A percentile compares a stretch with the other conserved stretches of the same genome.
Conservation (phyloP, 1,140 invertebrate species). For the Aethina tumida region DNA sequence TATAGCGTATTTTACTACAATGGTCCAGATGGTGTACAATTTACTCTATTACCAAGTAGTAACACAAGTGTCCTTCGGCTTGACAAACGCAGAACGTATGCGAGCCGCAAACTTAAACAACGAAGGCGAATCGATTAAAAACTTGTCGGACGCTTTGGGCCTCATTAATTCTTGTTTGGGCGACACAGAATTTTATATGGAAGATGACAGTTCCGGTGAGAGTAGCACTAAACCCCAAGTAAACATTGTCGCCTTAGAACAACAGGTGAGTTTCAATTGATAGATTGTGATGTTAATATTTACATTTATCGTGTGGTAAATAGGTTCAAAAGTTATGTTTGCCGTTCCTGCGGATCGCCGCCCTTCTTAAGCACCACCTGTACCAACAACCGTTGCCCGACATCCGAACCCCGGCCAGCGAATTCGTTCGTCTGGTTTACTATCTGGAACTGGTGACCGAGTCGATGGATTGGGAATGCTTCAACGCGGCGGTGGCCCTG, state of each 20-base stretch:
- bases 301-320: neutral
- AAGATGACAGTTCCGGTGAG: slow-evolving; percentile 29
- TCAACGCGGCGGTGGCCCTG: slow-evolving; percentile 54
- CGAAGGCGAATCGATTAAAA: slow-evolving; percentile 20
- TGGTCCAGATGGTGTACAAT: slow-evolving; percentile 81
- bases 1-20: slow-evolving; percentile 77
- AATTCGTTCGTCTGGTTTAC: slow-evolving; percentile 63
- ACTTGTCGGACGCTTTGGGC: slow-evolving; percentile 32
- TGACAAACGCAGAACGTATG: slow-evolving; percentile 44
- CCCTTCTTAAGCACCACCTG: slow-evolving; percentile 75
- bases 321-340: slow-evolving; percentile 69
- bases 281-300: neutral
- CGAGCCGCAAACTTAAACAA: slow-evolving; percentile 20
- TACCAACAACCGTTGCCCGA: slow-evolving; percentile 72
- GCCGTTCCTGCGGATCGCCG: slow-evolving; percentile 74
- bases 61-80: slow-evolving; percentile 55
- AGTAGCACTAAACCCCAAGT: slow-evolving; percentile 18
- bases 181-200: slow-evolving; percentile 42
- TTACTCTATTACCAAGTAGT: slow-evolving; percentile 82
- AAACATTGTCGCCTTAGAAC: slow-evolving; percentile 39
- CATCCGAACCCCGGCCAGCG: slow-evolving; percentile 48
- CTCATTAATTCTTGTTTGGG: slow-evolving; percentile 41
- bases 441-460: slow-evolving; percentile 64
- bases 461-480: slow-evolving; percentile 53
- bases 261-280: slow-evolving; percentile 21